A percentile compares a stretch with the other conserved stretches of the same genome.
These are phyloP conservation scores for Lycodopsis pacificus DNA, from an alignment of 2,797 vertebrate genomes.

Conservation along the genomic window DNA sequence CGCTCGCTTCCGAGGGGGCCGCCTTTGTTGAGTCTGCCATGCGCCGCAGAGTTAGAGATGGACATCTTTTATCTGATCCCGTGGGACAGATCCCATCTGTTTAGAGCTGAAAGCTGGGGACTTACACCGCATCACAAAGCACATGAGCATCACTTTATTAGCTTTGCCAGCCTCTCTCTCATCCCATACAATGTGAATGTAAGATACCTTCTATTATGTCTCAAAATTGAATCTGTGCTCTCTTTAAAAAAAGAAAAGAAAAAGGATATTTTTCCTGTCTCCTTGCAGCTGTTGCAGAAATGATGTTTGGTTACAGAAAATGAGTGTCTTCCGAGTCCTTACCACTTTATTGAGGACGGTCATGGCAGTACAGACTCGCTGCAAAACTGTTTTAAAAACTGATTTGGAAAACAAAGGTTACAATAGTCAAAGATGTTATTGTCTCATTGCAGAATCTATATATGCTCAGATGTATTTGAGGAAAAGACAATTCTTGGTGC, in stretches of 20 bases:
- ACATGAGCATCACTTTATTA: constrained; percentile 75
- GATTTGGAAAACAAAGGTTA: constrained; percentile 13
- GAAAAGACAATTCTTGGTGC: constrained; percentile 21
- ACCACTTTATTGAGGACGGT: constrained; percentile 4
- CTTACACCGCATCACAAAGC: constrained; percentile 65
- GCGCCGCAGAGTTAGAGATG: constrained; percentile 64
- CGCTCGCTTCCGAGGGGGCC: constrained; percentile 47
- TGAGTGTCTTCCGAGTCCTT: neutral
- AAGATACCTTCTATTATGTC: constrained; percentile 56
- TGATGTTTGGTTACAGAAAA: constrained; percentile 15
- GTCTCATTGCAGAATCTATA: constrained; percentile 15
- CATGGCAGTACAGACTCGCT: constrained; percentile 3
- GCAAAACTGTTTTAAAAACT: constrained; percentile 6
- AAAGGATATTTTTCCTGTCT: constrained; percentile 8
- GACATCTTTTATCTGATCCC: constrained; percentile 74
- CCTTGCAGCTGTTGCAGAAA: constrained; percentile 35
- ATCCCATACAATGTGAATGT: constrained; percentile 79
- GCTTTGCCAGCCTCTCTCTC: constrained; percentile 58
- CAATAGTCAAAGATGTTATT: neutral
- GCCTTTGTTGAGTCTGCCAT: constrained; percentile 65
- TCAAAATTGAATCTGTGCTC: constrained; percentile 50
- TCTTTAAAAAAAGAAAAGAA: constrained; percentile 1
- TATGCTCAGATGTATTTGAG: constrained; percentile 34
- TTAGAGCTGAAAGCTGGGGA: constrained; percentile 62
- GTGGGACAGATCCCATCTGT: constrained; percentile 74